Evolutionary conservation across 2,797 vertebrate species (phyloP).

Genomic region (Pempheris klunzingeri): DNA sequence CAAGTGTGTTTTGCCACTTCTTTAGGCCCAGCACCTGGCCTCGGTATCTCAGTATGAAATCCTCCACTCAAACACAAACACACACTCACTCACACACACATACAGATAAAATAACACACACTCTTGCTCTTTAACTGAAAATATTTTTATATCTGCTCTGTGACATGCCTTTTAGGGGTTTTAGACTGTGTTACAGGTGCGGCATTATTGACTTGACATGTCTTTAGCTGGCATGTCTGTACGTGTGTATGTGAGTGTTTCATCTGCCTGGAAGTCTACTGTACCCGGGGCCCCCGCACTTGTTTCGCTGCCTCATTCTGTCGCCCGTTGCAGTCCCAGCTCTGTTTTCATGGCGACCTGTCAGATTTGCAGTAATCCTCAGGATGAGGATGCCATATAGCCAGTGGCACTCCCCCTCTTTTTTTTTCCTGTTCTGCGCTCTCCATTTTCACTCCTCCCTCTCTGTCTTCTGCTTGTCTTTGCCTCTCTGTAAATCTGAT

Average conservation of each 20-base stretch:
- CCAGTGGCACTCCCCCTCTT: constrained; percentile 25
- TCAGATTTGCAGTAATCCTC: constrained; percentile 76
- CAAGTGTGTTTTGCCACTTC: background rate
- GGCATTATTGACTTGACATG: constrained; percentile 21
- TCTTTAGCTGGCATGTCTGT: constrained; percentile 34
- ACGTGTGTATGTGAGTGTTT: background rate
- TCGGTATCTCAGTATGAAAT: background rate
- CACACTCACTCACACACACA: constrained; percentile 4
- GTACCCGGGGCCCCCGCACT: constrained; percentile 30
- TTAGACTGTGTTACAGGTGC: constrained; percentile 27
- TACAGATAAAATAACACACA: background rate
- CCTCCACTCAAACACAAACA: background rate
- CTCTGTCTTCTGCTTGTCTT: constrained; percentile 11
- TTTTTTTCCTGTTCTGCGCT: constrained; percentile 6
- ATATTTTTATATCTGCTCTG: constrained; percentile 2
- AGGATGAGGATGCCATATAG: constrained; percentile 50
- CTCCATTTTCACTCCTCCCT: constrained; percentile 13
- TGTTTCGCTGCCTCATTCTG: constrained; percentile 28
- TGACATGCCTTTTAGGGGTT: constrained; percentile 8
- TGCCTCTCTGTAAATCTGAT: constrained; percentile 15
- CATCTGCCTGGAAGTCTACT: constrained; percentile 9
- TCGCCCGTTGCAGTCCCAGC: constrained; percentile 39
- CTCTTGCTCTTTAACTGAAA: constrained; percentile 27
- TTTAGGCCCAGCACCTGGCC: constrained; percentile 12
- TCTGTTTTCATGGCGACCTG: constrained; percentile 69